Base-by-base conservation (phyloP, 2,888 invertebrate species). In the Synanthedon andrenaeformis region DNA sequence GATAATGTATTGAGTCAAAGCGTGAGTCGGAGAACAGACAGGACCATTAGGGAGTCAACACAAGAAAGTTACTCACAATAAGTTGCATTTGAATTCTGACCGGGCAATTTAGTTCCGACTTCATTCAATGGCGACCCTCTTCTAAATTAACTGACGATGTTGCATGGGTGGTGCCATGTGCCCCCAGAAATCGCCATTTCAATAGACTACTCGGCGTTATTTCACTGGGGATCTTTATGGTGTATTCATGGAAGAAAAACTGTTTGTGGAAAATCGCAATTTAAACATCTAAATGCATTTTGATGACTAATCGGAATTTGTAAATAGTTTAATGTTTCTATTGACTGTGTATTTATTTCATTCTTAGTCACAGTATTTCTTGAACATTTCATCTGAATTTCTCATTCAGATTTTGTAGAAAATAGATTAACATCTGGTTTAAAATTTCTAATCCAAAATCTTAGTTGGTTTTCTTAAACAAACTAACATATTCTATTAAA, bases 211-310 rank as follows among this genome's bases (percentile, higher is more conserved):
- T 62, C 60, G 57, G 62, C 62, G 66, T 67, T 72, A 72, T 70
- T 72, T 74, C 69, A 69, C 66, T 58, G 67, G 72, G 72, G 66
- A 57, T 55, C 66, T 61, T 66, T 67, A 51, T 64, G 68, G 66
- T 58, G 55, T 55, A 60, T 72, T 67, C 69, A 68, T 61, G 56
- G 63, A 60, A 66, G 65, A 69, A 63, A 67, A 68, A 67, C 63
- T 61, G 61, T 63, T 62, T 57, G 62, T 61, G 64, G 72, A 72
- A 75, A 72, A 71, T 70, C 60, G 66, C 72, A 66, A 71, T 74
- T 76, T 73, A 65, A 67, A 60, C 60, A 63, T 67, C 66, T 70
- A 70, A 73, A 72, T 70, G 66, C 68, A 65, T 55, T 60, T 58
- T 70, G 69, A 72, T 72, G 70, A 70, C 66, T 70, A 67, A 66